These are phyloP conservation scores for Macrosiphum euphorbiae DNA, from an alignment of 2,888 invertebrate species.

Conservation along the genomic window DNA sequence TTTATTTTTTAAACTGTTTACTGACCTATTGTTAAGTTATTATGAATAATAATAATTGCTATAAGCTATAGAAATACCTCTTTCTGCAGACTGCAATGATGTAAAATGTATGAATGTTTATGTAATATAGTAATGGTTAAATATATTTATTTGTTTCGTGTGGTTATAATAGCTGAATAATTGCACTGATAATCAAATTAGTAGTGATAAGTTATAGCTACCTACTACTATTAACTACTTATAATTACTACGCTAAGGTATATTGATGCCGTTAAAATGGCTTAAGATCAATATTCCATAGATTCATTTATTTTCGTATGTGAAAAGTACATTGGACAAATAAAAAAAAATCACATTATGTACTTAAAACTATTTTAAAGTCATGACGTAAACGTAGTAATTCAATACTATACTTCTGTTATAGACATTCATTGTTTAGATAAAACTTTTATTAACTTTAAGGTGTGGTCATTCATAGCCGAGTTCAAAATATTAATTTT, in stretches of 20 bases:
- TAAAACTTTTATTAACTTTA: background rate
- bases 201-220: background rate
- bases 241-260: background rate
- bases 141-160: background rate
- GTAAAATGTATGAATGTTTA: background rate
- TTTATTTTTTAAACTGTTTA: background rate
- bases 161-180: background rate
- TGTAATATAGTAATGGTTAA: background rate
- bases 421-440: background rate
- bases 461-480: background rate
- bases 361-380: background rate
- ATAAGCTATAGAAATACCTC: background rate
- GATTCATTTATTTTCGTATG: background rate
- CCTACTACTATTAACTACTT: background rate
- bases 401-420: background rate
- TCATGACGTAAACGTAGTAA: background rate
- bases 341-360: background rate
- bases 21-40: background rate
- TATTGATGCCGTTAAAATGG: background rate
- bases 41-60: background rate
- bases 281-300: background rate
- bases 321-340: background rate
- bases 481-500: too few species aligned
- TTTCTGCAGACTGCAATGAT: background rate
- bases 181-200: background rate